Evolutionary conservation across 2,113 vertebrate species (phyloP).

Genomic region (Sceloporus tristichus): DNA sequence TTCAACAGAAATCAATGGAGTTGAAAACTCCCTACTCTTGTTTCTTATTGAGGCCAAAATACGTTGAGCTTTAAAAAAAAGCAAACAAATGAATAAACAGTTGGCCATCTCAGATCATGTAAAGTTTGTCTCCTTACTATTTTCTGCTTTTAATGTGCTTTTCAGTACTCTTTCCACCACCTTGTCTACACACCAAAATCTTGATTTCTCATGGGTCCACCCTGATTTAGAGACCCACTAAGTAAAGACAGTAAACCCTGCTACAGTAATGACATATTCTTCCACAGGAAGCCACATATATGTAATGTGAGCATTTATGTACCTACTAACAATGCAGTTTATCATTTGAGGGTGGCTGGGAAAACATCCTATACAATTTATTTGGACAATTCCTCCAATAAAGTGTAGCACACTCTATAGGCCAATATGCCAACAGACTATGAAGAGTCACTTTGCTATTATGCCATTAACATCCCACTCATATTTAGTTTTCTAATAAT

Average conservation of each 20-base stretch:
- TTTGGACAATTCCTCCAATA: not conserved
- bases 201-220: not conserved
- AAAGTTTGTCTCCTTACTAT: too few relatives aligned
- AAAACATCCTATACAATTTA: slow-evolving; percentile 12
- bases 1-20: too few relatives aligned
- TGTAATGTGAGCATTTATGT: not conserved
- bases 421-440: not conserved
- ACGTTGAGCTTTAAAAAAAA: too few relatives aligned
- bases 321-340: not conserved
- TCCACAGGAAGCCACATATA: not conserved
- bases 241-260: fast-evolving
- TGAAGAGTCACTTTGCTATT: not conserved
- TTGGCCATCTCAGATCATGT: too few relatives aligned
- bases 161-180: too few relatives aligned
- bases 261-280: not conserved
- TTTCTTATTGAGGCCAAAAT: too few relatives aligned
- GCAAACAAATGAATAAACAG: too few relatives aligned
- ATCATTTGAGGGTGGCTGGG: too few relatives aligned
- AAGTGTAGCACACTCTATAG: not conserved
- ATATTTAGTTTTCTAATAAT: slow-evolving; percentile 16
- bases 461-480: slow-evolving; percentile 12
- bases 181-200: slow-evolving; percentile 10
- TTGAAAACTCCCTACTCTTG: too few relatives aligned
- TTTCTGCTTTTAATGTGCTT: too few relatives aligned
- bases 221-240: slow-evolving; percentile 7